Percentiles rank a stretch among this genome's conserved stretches.
Evolutionary conservation across 2,113 vertebrate genomes (phyloP).

Genomic region (Rana temporaria): DNA sequence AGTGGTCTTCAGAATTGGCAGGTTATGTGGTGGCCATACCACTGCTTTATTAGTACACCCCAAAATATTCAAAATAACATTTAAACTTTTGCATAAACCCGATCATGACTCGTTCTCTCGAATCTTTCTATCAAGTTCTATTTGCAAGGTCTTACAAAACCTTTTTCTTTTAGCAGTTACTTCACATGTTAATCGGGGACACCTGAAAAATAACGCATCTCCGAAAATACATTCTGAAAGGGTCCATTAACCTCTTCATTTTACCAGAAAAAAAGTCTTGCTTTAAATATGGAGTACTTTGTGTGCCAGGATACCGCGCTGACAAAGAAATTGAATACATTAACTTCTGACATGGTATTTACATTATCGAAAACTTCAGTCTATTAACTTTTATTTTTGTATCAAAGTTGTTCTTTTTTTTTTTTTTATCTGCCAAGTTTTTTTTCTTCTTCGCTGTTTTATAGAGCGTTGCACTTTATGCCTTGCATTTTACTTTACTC

Average conservation of each 20-base stretch:
- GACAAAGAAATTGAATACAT: conserved; percentile 60
- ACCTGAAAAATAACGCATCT: conserved; percentile 8
- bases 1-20: too few species aligned
- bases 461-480: conserved; percentile 81
- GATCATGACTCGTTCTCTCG: too few species aligned
- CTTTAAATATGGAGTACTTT: conserved; percentile 51
- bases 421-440: conserved; percentile 62
- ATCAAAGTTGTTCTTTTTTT: conserved; percentile 63
- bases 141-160: conserved; percentile 6
- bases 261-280: not conserved
- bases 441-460: conserved; percentile 72
- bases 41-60: too few species aligned
- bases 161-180: not conserved
- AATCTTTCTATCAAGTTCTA: too few species aligned
- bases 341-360: conserved; percentile 61
- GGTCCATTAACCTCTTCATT: conserved; percentile 25
- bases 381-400: conserved; percentile 62
- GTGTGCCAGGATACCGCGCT: conserved; percentile 55
- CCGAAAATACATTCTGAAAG: conserved; percentile 1
- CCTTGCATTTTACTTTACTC: conserved; percentile 76
- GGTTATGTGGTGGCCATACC: too few species aligned
- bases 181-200: conserved; percentile 21
- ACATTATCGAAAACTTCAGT: conserved; percentile 50
- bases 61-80: too few species aligned
- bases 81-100: too few species aligned